Base-by-base conservation (phyloP, 2,113 vertebrate genomes). In the Eubucco bourcierii region DNA sequence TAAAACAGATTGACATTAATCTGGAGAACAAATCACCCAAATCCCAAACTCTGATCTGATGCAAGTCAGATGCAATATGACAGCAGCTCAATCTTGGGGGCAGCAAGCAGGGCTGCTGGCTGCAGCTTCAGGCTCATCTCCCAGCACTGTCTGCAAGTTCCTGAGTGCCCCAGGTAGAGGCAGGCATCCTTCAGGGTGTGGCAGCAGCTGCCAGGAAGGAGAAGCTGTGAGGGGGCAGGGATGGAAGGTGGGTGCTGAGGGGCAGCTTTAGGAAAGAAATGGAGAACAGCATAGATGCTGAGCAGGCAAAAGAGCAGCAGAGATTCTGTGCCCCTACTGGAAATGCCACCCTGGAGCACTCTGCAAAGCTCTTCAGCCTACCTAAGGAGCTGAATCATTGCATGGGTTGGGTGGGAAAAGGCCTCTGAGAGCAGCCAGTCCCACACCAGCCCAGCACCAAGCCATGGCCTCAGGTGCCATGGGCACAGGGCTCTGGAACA, bases 1-100 rank as follows among this genome's bases (percentile, higher is more conserved):
- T 95, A 92, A 96, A 96, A 90, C 95, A 96, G 93, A 94, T 89
- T 96, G 89, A 95, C 89, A 93, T 93, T 95, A 97, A 96, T 94
- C 95, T 95, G 86, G 94, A 94, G 87, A 95, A 94, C 93, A 95
- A 96, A 94, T 91, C 91, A 94, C 86, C 81, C 90, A 91, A 95
- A 95, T 95, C 76, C 93, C 92, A 95, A 95, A 96, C 80, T 92
- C 92, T 95, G 91, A 94, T 95, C 91, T 94, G 94, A 94, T 92
- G 78, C 84, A 92, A 97, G 94, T 97, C 94, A 95, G 95, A 96
- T 94, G 95, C 85, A 94, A 88, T 91, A 94, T 84, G 84, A 93
- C 95, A 96, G 91, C 90, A 96, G 63, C 88, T 95, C 94, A 96
- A 91, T 97, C 95, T 95, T 95, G 83, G 74, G 87, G 82, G 95